Percentiles rank a stretch among this genome's conserved stretches.
Conservation (phyloP, 2,888 invertebrate species). For the Calameuta idolon region DNA sequence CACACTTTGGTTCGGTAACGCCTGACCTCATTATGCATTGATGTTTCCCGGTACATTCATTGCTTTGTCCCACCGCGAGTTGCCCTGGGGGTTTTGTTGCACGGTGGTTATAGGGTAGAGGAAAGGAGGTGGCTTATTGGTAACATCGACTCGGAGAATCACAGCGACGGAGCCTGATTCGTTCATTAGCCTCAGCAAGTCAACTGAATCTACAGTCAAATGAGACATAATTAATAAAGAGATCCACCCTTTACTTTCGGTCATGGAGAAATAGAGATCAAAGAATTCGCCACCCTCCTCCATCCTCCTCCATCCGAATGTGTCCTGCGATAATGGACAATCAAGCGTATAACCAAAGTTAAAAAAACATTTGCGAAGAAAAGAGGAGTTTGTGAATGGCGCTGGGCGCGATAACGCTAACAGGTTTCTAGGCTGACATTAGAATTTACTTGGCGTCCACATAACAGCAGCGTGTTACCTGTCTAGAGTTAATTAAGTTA, state of each 20-base stretch:
- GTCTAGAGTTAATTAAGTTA: constrained; percentile 58
- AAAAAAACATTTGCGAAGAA: not conserved
- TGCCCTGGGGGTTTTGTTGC: not conserved
- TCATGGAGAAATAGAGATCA: no score
- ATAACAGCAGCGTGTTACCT: constrained; percentile 49
- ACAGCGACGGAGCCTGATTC: not conserved
- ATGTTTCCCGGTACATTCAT: constrained; percentile 20
- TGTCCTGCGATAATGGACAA: not conserved
- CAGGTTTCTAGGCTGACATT: constrained; percentile 36
- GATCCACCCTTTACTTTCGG: not conserved
- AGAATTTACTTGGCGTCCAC: constrained; percentile 47
- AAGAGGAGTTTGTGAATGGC: not conserved
- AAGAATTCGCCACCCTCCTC: no score
- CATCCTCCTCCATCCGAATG: no score
- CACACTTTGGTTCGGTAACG: constrained; percentile 21
- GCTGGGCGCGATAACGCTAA: constrained; percentile 25
- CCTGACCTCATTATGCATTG: constrained; percentile 24
- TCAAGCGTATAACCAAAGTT: not conserved
- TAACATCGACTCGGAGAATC: not conserved
- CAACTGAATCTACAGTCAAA: not conserved
- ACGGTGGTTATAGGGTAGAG: not conserved
- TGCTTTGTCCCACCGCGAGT: constrained; percentile 14
- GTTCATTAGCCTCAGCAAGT: not conserved
- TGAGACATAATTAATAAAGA: not conserved
- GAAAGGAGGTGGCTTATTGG: not conserved